Conservation (phyloP, 2,888 invertebrate species). For the Cryptus armator region DNA sequence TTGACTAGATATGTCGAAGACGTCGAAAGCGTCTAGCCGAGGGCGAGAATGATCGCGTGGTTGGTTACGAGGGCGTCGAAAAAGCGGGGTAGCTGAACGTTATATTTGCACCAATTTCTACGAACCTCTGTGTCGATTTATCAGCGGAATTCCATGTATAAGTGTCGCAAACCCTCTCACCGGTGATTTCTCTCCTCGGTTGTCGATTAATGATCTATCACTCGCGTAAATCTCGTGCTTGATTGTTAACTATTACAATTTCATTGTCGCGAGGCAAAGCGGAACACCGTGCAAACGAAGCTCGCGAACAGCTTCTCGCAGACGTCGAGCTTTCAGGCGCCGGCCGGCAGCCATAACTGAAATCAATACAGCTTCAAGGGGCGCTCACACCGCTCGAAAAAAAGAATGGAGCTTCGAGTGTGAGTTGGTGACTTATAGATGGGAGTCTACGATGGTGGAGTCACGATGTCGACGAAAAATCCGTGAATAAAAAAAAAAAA, state of each 20-base stretch:
- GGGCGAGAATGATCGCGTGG: slow-evolving; percentile 16
- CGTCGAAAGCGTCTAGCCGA: neutral
- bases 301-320: slow-evolving; percentile 50
- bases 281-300: slow-evolving; percentile 43
- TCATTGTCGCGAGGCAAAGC: slow-evolving; percentile 39
- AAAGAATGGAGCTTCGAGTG: slow-evolving; percentile 33
- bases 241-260: slow-evolving; percentile 14
- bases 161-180: slow-evolving; percentile 36
- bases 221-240: slow-evolving; percentile 26
- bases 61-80: neutral
- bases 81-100: neutral
- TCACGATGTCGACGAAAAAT: neutral
- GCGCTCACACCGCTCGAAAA: slow-evolving; percentile 68
- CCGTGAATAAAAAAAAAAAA: neutral
- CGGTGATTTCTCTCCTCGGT: slow-evolving; percentile 31
- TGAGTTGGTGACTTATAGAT: neutral
- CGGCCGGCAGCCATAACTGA: slow-evolving; percentile 80
- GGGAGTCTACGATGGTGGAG: neutral
- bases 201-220: slow-evolving; percentile 3
- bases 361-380: slow-evolving; percentile 81
- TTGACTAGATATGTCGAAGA: neutral
- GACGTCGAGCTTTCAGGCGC: slow-evolving; percentile 67
- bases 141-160: slow-evolving; percentile 63
- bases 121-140: slow-evolving; percentile 52
- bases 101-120: slow-evolving; percentile 26